phyloP scores from a whole-genome alignment of 2,888 invertebrate genomes.

The Portevinia maculata region DNA sequence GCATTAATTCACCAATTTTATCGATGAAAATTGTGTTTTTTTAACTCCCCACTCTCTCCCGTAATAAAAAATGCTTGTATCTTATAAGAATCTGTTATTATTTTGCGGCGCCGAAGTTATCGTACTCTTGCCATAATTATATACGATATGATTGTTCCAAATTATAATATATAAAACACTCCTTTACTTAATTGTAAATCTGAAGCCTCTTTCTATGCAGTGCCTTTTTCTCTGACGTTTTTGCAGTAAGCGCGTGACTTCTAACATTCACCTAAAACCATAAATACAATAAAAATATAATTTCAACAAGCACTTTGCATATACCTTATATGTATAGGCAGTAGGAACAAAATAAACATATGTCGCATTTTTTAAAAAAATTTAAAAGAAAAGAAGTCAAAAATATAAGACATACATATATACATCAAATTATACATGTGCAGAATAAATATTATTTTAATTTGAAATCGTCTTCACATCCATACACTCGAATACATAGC shows the following conservation, averaged over 20 bases:
- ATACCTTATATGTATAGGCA: too few species aligned
- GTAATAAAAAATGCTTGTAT: too few species aligned
- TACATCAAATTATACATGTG: background rate
- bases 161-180: background rate
- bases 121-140: background rate
- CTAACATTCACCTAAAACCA: constrained; percentile 19
- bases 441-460: background rate
- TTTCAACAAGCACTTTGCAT: background rate
- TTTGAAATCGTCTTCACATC: constrained; percentile 28
- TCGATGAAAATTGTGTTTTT: too few species aligned
- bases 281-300: constrained; percentile 35
- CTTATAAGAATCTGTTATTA: too few species aligned
- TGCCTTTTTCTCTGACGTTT: constrained; percentile 41
- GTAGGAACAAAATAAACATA: too few species aligned
- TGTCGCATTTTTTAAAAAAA: constrained; percentile 5
- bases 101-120: too few species aligned
- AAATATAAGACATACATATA: background rate
- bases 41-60: too few species aligned
- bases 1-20: too few species aligned
- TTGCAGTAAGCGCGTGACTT: constrained; percentile 45
- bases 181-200: background rate
- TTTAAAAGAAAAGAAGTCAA: constrained; percentile 2
- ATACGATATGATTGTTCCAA: background rate
- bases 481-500: constrained; percentile 6
- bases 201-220: background rate